Base-by-base conservation (phyloP, 1,140 invertebrate genomes). In the Eupeodes corollae region DNA sequence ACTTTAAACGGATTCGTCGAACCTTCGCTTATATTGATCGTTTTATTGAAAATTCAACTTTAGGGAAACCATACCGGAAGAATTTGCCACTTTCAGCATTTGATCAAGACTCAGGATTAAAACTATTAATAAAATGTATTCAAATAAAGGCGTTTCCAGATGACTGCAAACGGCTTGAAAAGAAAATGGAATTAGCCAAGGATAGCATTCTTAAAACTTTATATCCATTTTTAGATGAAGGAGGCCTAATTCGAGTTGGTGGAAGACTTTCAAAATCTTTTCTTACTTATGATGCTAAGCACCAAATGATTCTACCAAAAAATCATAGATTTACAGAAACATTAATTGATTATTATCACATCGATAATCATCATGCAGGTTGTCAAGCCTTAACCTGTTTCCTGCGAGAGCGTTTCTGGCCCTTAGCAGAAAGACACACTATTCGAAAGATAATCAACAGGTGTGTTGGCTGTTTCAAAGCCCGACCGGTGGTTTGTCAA, bases 141-240 rank as follows among this genome's bases (percentile, higher is more conserved):
- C n/a, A n/a, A n/a, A n/a, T n/a, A n/a, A n/a, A n/a, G n/a, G n/a
- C n/a, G n/a, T 45, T 45, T n/a, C 13, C 9, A 35, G 14, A 12
- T 13, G 34, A 34, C 10, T 45, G n/a, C 30, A 45, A 45, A 6
- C n/a, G n/a, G n/a, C n/a, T 5, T 34, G 10, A n/a, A 45, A 35
- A 45, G 14, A 15, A 15, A 15, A 40, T 40, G 32, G 34, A 34
- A 8, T 34, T 14, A 18, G 10, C 14, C 34, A 15, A 45, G 21
- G 44, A 8, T n/a, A n/a, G n/a, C n/a, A 6, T 13, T 14, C 33
- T 32, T 15, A 34, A 6, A 8, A 13, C n/a, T 12, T 43, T 72
- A 12, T 58, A 54, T 19, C 69, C 66, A 13, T 68, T 67, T 48
- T 18, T 75, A n/a, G 67, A 72, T 48, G 14, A 59, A 14, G 11